phyloP scores from a whole-genome alignment of 2,113 vertebrate species.

The Gymnobelideus leadbeateri region DNA sequence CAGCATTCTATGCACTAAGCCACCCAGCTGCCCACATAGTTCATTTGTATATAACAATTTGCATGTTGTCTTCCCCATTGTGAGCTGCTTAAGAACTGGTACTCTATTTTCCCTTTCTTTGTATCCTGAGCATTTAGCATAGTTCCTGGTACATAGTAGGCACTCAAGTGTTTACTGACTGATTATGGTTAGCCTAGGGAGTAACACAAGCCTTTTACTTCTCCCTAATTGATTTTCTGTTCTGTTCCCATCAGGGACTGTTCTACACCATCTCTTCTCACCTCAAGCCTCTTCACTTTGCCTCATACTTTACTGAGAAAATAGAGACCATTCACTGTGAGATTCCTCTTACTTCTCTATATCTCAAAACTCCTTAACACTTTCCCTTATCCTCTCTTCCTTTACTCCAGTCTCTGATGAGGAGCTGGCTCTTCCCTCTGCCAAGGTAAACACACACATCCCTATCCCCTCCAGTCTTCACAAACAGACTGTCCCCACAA shows the following conservation, averaged over 20 bases:
- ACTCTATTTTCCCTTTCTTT: background rate
- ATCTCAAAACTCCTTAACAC: background rate
- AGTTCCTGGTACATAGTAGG: background rate
- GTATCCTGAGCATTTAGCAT: background rate
- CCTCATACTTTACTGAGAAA: background rate
- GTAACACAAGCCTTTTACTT: background rate
- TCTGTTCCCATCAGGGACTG: too few species aligned
- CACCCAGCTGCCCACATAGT: background rate
- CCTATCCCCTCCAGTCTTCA: background rate
- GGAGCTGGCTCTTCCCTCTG: fast-evolving
- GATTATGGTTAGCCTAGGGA: background rate
- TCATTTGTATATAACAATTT: background rate
- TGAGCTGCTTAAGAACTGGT: background rate
- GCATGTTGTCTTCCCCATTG: background rate
- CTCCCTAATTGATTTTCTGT: background rate
- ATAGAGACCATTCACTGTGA: background rate
- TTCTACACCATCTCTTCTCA: background rate
- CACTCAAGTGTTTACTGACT: background rate
- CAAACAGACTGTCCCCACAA: background rate
- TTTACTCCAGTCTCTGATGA: background rate
- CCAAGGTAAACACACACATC: background rate
- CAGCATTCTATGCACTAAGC: background rate
- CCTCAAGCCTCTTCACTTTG: background rate
- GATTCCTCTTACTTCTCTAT: background rate
- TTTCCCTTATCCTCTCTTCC: background rate